phyloP scores from a whole-genome alignment of 2,888 invertebrate species.

The Lepidochitona cinerea region DNA sequence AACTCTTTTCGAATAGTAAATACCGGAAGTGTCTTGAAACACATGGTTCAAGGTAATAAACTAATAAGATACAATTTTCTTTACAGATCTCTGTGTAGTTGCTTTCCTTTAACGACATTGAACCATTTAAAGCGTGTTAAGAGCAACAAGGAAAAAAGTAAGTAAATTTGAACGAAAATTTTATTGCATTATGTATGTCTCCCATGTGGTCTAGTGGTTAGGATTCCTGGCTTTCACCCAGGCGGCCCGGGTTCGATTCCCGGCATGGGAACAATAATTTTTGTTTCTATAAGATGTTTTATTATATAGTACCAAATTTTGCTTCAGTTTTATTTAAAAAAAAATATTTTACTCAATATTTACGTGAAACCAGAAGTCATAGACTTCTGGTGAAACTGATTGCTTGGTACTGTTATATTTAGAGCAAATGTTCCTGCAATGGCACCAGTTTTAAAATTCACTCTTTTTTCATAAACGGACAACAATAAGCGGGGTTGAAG shows the following conservation, averaged over 20 bases:
- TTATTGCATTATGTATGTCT: neutral
- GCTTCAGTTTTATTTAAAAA: neutral
- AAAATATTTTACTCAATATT: neutral
- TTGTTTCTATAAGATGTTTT: neutral
- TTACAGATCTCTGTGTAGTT: neutral
- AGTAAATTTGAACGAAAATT: neutral
- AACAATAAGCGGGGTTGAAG: no score
- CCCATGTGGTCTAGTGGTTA: conserved; percentile 9
- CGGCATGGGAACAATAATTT: conserved; percentile 3
- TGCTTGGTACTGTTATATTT: no score
- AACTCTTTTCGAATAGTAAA: neutral
- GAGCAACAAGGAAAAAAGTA: neutral
- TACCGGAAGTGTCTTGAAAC: neutral
- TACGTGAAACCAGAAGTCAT: no score
- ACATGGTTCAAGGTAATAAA: neutral
- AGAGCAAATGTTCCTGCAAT: no score
- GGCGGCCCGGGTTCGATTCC: conserved; percentile 9
- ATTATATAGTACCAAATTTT: neutral
- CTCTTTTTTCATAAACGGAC: no score
- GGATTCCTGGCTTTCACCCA: conserved; percentile 9
- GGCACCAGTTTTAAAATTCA: no score
- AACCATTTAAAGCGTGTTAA: neutral
- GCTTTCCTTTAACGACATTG: neutral
- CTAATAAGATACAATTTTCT: neutral
- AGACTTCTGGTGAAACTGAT: no score